Percentiles rank a stretch among this genome's conserved stretches.
Conservation (phyloP, 2,888 invertebrate species). For the Thyatira batis region DNA sequence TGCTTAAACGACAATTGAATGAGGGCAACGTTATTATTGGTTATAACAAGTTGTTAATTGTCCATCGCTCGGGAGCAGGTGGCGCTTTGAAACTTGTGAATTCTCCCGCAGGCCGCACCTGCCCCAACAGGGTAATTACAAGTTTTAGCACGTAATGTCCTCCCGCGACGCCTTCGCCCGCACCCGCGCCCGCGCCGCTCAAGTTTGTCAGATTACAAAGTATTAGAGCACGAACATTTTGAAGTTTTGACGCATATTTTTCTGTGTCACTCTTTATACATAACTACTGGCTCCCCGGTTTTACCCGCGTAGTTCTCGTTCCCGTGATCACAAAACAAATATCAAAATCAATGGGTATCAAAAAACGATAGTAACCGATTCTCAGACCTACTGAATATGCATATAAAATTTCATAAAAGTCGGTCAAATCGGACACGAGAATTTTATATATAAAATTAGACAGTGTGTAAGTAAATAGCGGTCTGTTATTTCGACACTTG, state of each 20-base stretch:
- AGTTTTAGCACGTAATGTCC: constrained; percentile 21
- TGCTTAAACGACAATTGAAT: constrained; percentile 18
- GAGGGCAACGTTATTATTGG: constrained; percentile 11
- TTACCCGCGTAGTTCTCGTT: too few species aligned
- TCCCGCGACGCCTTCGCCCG: not conserved
- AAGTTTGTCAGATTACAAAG: constrained; percentile 3
- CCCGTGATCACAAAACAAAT: too few species aligned
- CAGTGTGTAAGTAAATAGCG: too few species aligned
- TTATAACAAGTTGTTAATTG: constrained; percentile 18
- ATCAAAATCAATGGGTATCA: too few species aligned
- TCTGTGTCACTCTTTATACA: not conserved
- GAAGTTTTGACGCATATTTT: not conserved
- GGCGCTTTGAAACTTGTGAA: constrained; percentile 16
- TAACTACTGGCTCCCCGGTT: too few species aligned
- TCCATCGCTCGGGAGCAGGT: constrained; percentile 20
- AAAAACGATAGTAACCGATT: too few species aligned
- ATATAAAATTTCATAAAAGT: too few species aligned
- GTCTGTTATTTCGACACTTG: too few species aligned
- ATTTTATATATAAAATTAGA: too few species aligned
- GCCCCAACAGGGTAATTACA: constrained; percentile 7
- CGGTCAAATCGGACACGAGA: too few species aligned
- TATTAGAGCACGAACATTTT: constrained; percentile 3
- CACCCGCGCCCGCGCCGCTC: not conserved
- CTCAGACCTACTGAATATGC: too few species aligned
- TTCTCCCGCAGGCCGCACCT: constrained; percentile 3